Percentiles rank a stretch among this genome's conserved stretches.
phyloP scores from a whole-genome alignment of 2,888 invertebrate genomes.

The Drosophila putrida region DNA sequence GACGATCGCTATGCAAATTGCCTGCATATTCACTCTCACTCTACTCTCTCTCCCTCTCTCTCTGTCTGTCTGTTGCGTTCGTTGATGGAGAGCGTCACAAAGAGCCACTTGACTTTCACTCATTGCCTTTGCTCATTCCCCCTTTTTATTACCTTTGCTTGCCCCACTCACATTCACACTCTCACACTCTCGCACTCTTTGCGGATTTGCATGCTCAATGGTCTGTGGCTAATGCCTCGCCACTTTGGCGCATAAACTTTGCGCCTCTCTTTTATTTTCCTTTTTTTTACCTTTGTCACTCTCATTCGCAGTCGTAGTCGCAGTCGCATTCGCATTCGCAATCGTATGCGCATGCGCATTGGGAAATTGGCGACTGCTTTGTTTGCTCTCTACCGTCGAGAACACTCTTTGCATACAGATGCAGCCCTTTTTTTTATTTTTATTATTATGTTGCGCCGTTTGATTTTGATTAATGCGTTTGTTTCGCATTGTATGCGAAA shows the following conservation, averaged over 20 bases:
- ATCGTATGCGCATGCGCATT: neutral
- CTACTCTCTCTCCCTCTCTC: slow-evolving; percentile 9
- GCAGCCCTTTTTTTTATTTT: slow-evolving; percentile 55
- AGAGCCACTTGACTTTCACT: slow-evolving; percentile 77
- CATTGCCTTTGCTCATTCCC: slow-evolving; percentile 36
- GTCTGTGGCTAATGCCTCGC: slow-evolving; percentile 60
- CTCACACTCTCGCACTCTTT: neutral
- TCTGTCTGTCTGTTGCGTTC: neutral
- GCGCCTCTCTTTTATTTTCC: slow-evolving; percentile 33
- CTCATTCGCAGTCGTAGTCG: slow-evolving; percentile 10
- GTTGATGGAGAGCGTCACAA: slow-evolving; percentile 59
- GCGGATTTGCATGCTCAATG: slow-evolving; percentile 66
- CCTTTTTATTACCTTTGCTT: slow-evolving; percentile 4
- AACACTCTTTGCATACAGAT: slow-evolving; percentile 52
- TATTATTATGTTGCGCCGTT: slow-evolving; percentile 40
- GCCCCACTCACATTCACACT: slow-evolving; percentile 10
- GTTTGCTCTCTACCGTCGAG: slow-evolving; percentile 38
- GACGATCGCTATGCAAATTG: slow-evolving; percentile 74
- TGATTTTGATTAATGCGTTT: slow-evolving; percentile 72
- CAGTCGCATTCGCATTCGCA: too few relatives aligned
- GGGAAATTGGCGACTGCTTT: slow-evolving; percentile 33
- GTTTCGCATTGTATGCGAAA: slow-evolving; percentile 67
- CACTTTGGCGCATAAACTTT: slow-evolving; percentile 69
- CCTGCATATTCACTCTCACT: slow-evolving; percentile 26
- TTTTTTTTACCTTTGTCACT: slow-evolving; percentile 19